Evolutionary conservation across 1,140 invertebrate genomes (phyloP), one percentile per base, ranked within the genome.

Genomic region (Ceratosolen fusciceps): DNA sequence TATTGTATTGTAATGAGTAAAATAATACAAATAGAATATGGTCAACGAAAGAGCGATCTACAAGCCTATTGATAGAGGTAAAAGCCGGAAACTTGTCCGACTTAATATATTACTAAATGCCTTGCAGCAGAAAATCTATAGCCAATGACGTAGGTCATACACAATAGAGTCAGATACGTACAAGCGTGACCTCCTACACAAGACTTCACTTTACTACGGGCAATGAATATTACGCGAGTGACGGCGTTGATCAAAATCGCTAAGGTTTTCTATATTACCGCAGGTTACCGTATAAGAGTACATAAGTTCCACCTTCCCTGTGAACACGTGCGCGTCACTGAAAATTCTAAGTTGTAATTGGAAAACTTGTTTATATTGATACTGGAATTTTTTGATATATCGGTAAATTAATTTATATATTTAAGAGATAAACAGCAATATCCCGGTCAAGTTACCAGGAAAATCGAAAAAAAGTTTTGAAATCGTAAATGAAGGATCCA

Each of bases 381-480:
- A 56, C 56, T 31, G 34, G 37, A 34, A 29, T 60, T 43, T 21
- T 58, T 74, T 19, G 37, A 58, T 52, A 62, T 74, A 74, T 74
- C 39, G 47, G 58, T 5, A n/a, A n/a, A n/a, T n/a, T n/a, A n/a
- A n/a, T n/a, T n/a, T n/a, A n/a, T n/a, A n/a, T n/a, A n/a, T n/a
- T n/a, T n/a, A n/a, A n/a, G n/a, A n/a, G n/a, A n/a, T n/a, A n/a
- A n/a, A n/a, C n/a, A n/a, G n/a, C n/a, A n/a, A n/a, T n/a, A n/a
- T n/a, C n/a, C n/a, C n/a, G n/a, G n/a, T n/a, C n/a, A n/a, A n/a
- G n/a, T n/a, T n/a, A n/a, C n/a, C n/a, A n/a, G n/a, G n/a, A n/a
- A n/a, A n/a, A n/a, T n/a, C n/a, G n/a, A n/a, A n/a, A n/a, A n/a
- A n/a, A n/a, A n/a, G n/a, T n/a, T n/a, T n/a, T n/a, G n/a, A n/a